Evolutionary conservation across 2,888 invertebrate genomes (phyloP).

Genomic region (Deilephila porcellus): DNA sequence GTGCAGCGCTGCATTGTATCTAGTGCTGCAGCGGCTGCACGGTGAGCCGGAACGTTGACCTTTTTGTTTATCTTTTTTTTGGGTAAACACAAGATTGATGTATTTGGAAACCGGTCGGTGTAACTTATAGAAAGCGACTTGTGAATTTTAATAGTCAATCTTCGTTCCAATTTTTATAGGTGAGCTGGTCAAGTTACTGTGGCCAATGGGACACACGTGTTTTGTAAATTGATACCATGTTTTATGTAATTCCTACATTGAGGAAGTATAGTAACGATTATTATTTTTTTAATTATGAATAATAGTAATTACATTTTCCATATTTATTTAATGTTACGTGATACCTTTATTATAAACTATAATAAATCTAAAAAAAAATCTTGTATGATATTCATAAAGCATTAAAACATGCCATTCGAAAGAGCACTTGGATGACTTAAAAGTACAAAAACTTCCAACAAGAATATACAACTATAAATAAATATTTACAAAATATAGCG

Average conservation of each 20-base stretch:
- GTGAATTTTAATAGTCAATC: not conserved
- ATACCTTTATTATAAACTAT: too few species aligned
- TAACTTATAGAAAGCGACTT: conserved; percentile 32
- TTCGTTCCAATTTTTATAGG: not conserved
- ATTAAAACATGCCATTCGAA: not conserved
- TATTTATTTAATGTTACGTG: too few species aligned
- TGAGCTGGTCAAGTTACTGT: not conserved
- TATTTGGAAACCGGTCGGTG: conserved; percentile 31
- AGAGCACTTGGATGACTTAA: conserved; percentile 12
- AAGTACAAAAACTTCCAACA: not conserved
- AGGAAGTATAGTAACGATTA: too few species aligned
- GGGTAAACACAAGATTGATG: conserved; percentile 58
- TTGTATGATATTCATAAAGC: too few species aligned
- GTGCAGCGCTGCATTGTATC: conserved; percentile 59
- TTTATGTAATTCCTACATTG: too few species aligned
- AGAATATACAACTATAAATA: not conserved
- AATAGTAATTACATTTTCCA: too few species aligned
- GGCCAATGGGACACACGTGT: not conserved
- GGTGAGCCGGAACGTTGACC: conserved; percentile 71
- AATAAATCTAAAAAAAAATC: too few species aligned
- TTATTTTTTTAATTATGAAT: too few species aligned
- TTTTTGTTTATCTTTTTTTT: conserved; percentile 77
- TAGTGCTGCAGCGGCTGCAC: conserved; percentile 60
- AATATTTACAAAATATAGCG: not conserved
- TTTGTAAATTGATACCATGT: too few species aligned